Base-by-base conservation (phyloP, 2,113 vertebrate genomes). In the Paralichthys olivaceus region DNA sequence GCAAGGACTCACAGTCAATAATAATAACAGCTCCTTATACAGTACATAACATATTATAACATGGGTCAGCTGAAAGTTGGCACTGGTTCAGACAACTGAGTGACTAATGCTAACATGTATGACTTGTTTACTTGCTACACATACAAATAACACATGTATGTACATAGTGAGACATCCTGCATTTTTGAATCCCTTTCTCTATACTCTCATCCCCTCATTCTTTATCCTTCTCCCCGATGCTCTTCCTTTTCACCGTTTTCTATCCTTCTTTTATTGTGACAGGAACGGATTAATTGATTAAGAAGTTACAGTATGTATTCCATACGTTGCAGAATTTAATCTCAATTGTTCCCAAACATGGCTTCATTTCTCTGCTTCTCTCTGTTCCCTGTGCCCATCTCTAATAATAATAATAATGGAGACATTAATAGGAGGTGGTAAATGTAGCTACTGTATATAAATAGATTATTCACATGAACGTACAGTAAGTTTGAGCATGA, bases 1-100 rank as follows among this genome's bases (percentile, higher is more conserved):
- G 60, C 80, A 45, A 55, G 88, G 76, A 85, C 62, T 88, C 87
- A 87, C 70, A n/a, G 65, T 79, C 81, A 63, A 84, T 83, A 84
- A 84, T 81, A 65, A 80, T n/a, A 69, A 84, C 79, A 74, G 75
- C 69, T 69, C 59, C 57, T 7, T 72, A 45, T 59, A 57, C 43
- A 32, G 47, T 59, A 57, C 43, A 32, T 26, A 56, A 23, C 58
- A 20, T 34, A 68, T 79, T 37, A 79, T 3, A 88, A 45, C 57
- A 58, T 49, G 68, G 75, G 59, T 86, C 80, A 78, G 19, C 67
- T 66, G 54, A 78, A 53, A 47, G 34, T 29, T 22, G 26, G 15
- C 72, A n/a, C 56, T 63, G 34, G 8, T 61, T 75, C 47, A 58
- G 22, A 67, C 40, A 59, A 43, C 7, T 12, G 19, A 54, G 66